Percentiles rank a stretch among this genome's conserved stretches.
Evolutionary conservation across 2,888 invertebrate species (phyloP).

Genomic region (Parnassius apollo): DNA sequence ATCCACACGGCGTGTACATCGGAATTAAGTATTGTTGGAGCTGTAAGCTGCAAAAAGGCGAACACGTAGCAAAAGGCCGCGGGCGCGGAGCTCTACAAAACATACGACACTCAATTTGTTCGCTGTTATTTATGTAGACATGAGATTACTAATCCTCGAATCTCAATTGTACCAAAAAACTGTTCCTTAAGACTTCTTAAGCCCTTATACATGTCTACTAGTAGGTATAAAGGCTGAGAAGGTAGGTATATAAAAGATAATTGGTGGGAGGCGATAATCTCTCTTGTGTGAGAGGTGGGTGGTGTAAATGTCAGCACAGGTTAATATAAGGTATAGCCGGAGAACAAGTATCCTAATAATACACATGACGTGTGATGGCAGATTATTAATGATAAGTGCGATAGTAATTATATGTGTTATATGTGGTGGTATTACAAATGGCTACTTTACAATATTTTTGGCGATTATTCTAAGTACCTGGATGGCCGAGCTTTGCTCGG

Average conservation of each 20-base stretch:
- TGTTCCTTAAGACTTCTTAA: slow-evolving; percentile 37
- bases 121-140: slow-evolving; percentile 48
- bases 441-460: no score
- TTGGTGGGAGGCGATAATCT: slow-evolving; percentile 31
- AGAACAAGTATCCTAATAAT: no score
- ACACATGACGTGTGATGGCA: no score
- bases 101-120: slow-evolving; percentile 64
- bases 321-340: background rate
- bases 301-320: slow-evolving; percentile 1
- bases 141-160: slow-evolving; percentile 52
- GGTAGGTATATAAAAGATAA: slow-evolving; percentile 17
- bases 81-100: slow-evolving; percentile 60
- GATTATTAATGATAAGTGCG: no score
- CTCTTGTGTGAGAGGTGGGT: slow-evolving; percentile 24
- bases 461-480: no score
- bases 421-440: no score
- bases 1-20: slow-evolving; percentile 29
- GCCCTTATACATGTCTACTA: slow-evolving; percentile 12
- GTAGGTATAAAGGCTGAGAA: slow-evolving; percentile 13
- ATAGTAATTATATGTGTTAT: no score
- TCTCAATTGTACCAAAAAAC: slow-evolving; percentile 56
- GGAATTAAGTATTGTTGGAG: slow-evolving; percentile 50
- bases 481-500: no score
- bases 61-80: slow-evolving; percentile 53
- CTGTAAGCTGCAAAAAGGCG: slow-evolving; percentile 68